Conservation (phyloP, 2,888 invertebrate species). For the Schizaphis graminum region DNA sequence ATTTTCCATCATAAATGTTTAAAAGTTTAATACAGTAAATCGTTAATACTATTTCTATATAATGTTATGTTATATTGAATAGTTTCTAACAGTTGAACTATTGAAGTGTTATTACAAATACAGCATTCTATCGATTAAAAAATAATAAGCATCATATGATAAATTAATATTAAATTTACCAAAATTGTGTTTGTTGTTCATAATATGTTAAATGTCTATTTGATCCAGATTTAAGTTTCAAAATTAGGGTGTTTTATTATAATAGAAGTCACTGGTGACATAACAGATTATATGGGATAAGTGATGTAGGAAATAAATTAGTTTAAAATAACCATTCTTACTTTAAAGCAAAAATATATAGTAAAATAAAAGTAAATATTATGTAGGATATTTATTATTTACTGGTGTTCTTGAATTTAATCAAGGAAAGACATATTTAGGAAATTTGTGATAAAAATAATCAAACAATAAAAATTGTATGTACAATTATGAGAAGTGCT, state of each 20-base stretch:
- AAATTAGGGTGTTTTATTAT: slow-evolving; percentile 28
- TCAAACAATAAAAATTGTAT: not conserved
- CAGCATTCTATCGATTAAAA: not conserved
- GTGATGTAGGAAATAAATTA: not conserved
- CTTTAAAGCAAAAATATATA: not conserved
- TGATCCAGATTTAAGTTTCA: slow-evolving; percentile 32
- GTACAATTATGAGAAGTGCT: not conserved
- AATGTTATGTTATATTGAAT: not conserved
- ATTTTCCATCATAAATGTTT: not conserved
- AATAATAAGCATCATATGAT: not conserved
- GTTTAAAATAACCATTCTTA: not conserved
- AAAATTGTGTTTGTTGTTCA: not conserved
- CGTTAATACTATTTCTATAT: not conserved
- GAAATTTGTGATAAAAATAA: not conserved
- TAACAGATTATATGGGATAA: slow-evolving; percentile 22
- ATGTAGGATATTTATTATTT: not conserved
- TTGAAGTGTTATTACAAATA: not conserved
- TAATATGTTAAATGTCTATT: not conserved
- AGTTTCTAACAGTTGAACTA: not conserved
- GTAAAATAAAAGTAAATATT: not conserved
- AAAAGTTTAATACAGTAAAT: not conserved
- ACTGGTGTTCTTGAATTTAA: not conserved
- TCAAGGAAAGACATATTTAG: not conserved
- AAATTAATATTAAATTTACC: not conserved
- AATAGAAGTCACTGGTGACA: not conserved